Percentiles rank a stretch among this genome's conserved stretches.
phyloP scores from a whole-genome alignment of 1,140 invertebrate genomes.

The Drosophila arawakana region DNA sequence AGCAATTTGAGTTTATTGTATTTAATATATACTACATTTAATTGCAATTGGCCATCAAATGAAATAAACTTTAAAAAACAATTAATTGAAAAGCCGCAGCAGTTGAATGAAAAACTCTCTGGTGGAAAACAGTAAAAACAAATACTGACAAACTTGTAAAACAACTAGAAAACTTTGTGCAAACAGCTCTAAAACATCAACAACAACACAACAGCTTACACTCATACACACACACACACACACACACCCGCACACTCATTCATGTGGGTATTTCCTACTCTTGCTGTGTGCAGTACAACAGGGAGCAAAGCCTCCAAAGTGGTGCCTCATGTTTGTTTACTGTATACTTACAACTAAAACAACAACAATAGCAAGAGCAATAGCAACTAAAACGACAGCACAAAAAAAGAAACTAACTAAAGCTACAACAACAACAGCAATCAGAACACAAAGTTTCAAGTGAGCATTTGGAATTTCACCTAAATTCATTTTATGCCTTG shows the following conservation, averaged over 20 bases:
- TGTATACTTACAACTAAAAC: conserved; percentile 29
- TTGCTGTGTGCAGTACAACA: conserved; percentile 2
- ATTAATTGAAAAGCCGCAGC: conserved; percentile 29
- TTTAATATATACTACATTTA: conserved; percentile 1
- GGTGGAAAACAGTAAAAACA: conserved; percentile 20
- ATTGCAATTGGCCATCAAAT: conserved; percentile 1
- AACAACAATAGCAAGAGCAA: conserved; percentile 11
- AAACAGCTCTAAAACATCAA: conserved; percentile 45
- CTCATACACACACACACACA: conserved; percentile 5
- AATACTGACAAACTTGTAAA: conserved; percentile 40
- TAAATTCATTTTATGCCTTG: conserved; percentile 31
- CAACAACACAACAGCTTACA: conserved; percentile 1
- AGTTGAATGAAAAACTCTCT: not conserved
- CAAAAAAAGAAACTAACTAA: not conserved
- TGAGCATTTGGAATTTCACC: conserved; percentile 38
- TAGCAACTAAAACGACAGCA: conserved; percentile 2
- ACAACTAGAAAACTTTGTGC: conserved; percentile 47
- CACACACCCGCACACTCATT: not conserved
- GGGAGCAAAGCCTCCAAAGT: conserved; percentile 37
- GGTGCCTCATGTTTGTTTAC: conserved; percentile 41
- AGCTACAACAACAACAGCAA: not conserved
- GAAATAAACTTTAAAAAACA: conserved; percentile 31
- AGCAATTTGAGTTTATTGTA: not conserved
- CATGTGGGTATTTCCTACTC: conserved; percentile 3
- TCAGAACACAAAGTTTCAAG: conserved; percentile 33